Conservation (phyloP, 2,888 invertebrate genomes). For the Hemithea aestivaria region DNA sequence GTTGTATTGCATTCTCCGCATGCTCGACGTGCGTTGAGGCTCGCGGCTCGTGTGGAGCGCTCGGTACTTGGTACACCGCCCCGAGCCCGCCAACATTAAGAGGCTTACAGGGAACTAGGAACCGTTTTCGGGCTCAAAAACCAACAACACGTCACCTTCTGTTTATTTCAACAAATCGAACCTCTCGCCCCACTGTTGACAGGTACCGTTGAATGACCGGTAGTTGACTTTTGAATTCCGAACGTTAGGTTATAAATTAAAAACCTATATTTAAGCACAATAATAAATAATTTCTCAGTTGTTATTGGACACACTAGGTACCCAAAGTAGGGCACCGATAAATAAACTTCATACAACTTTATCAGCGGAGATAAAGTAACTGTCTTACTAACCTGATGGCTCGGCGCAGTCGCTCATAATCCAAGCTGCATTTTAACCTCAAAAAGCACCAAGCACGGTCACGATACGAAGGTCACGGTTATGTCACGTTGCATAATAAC, state of each 20-base stretch:
- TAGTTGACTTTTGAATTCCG: slow-evolving; percentile 23
- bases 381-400: slow-evolving; percentile 72
- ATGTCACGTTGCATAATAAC: slow-evolving; percentile 73
- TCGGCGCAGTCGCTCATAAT: slow-evolving; percentile 74
- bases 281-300: slow-evolving; percentile 11
- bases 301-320: slow-evolving; percentile 19
- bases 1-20: slow-evolving; percentile 70
- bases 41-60: slow-evolving; percentile 28
- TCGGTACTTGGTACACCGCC: slow-evolving; percentile 19
- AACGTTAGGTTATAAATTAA: slow-evolving; percentile 15
- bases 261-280: neutral
- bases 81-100: slow-evolving; percentile 30
- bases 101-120: slow-evolving; percentile 22
- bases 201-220: slow-evolving; percentile 27
- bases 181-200: slow-evolving; percentile 6
- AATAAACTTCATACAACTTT: slow-evolving; percentile 46
- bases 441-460: slow-evolving; percentile 72
- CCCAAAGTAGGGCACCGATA: slow-evolving; percentile 58
- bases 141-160: slow-evolving; percentile 16
- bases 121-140: slow-evolving; percentile 22
- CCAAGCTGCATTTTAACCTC: slow-evolving; percentile 78
- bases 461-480: slow-evolving; percentile 75
- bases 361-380: slow-evolving; percentile 62
- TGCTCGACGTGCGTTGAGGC: slow-evolving; percentile 31
- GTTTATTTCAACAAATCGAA: slow-evolving; percentile 19